Base-by-base conservation (phyloP, 2,113 vertebrate species). In the Natator depressus region DNA sequence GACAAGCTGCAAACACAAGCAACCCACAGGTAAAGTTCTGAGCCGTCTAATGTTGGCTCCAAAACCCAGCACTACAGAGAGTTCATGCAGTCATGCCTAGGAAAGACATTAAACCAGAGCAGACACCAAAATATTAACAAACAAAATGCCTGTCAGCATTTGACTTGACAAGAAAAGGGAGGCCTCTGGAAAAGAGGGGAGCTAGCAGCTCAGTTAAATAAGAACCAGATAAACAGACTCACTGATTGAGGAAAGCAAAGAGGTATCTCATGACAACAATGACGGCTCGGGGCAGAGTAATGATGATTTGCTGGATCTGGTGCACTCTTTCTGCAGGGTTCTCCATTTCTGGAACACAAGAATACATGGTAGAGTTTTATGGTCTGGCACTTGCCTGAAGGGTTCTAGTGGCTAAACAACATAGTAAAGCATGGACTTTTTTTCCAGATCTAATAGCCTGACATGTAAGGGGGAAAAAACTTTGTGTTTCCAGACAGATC, bases 161-260 rank as follows among this genome's bases (percentile, higher is more conserved):
- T 10, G 7, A n/a, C 20, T 31, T 55, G 38, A 50, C 19, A 82
- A 78, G 6, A 20, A 54, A 14, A 0, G 0, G 82, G 55, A 84
- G 3, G 78, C 11, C 25, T 83, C 24, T 1, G 46, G 86, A 42
- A 19, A 11, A 35, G 20, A 76, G 62, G n/a, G 76, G 54, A n/a
- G 53, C 53, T 72, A 87, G 53, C 53, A 55, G 54, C 35, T 13
- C 1, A 3, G 49, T 22, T 47, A 29, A 69, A 85, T 78, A 82
- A 82, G n/a, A 14, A 20, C 42, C 42, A n/a, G 14, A 50, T 22
- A 65, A 78, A 83, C 12, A 25, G 2, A 98, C 99, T 99, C 97
- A 99, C 99, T 99, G 99, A 94, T 99, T 99, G 82, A 99, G 99
- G 97, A 99, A 99, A 55, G 99, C 99, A 95, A 99, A 99, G 95